phyloP scores from a whole-genome alignment of 2,888 invertebrate genomes.

The Drosophila acutilabella region DNA sequence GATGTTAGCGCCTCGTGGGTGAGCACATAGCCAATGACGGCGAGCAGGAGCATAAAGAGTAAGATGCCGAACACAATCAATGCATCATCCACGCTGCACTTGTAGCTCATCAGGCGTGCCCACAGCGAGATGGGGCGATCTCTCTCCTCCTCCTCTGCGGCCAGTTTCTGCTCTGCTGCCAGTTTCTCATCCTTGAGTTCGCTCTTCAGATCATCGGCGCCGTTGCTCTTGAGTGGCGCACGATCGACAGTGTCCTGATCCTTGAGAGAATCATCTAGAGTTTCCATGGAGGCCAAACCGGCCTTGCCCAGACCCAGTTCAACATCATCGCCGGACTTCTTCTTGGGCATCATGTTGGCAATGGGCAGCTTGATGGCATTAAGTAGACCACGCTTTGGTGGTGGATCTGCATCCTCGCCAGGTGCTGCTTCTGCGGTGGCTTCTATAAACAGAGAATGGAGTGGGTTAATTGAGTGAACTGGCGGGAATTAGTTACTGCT shows the following conservation, averaged over 20 bases:
- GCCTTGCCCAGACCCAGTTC: constrained; percentile 88
- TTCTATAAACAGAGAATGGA: constrained; percentile 54
- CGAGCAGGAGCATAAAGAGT: constrained; percentile 87
- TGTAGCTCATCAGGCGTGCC: constrained; percentile 88
- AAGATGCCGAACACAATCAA: constrained; percentile 87
- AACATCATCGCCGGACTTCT: constrained; percentile 86
- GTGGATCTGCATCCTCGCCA: constrained; percentile 65
- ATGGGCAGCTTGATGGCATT: constrained; percentile 88
- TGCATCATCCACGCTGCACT: constrained; percentile 88
- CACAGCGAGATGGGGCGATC: constrained; percentile 85
- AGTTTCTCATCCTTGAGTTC: constrained; percentile 87
- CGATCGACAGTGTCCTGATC: constrained; percentile 87
- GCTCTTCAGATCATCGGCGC: constrained; percentile 89
- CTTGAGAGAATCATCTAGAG: constrained; percentile 90
- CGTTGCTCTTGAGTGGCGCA: constrained; percentile 85
- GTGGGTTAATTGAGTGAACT: not conserved
- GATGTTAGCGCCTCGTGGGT: constrained; percentile 87
- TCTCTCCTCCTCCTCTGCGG: constrained; percentile 77
- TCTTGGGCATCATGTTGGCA: constrained; percentile 87
- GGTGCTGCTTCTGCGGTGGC: constrained; percentile 80
- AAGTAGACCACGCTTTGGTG: constrained; percentile 86
- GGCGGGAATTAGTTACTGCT: too few relatives aligned
- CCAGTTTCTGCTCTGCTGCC: constrained; percentile 82
- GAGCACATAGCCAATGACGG: constrained; percentile 88
- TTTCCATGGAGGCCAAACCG: constrained; percentile 92